These are phyloP conservation scores for Celastrina argiolus DNA, from an alignment of 2,888 invertebrate species.

Conservation along the genomic window DNA sequence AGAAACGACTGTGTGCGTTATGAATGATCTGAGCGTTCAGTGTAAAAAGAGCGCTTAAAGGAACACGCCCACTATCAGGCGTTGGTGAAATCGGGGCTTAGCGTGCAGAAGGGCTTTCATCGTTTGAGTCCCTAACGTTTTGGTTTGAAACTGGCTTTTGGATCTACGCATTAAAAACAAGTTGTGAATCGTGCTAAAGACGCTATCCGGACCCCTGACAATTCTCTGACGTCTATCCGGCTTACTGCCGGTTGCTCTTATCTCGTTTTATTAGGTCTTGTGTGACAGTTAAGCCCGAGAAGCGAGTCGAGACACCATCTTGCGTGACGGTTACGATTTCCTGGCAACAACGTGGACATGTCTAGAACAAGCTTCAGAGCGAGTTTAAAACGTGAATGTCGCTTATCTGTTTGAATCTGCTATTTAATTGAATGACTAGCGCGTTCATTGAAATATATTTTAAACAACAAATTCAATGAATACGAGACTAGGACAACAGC, in stretches of 20 bases:
- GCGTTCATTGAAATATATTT: no score
- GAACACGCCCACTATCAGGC: no score
- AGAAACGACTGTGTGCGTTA: no score
- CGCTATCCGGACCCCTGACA: not conserved
- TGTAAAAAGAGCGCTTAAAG: no score
- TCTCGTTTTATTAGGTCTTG: slow-evolving; percentile 8
- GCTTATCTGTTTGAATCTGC: no score
- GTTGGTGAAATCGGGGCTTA: no score
- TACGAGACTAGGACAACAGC: no score
- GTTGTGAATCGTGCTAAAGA: not conserved
- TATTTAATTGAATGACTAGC: no score
- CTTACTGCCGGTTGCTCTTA: slow-evolving; percentile 14
- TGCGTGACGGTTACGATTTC: not conserved
- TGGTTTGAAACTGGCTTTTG: not conserved
- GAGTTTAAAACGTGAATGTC: no score
- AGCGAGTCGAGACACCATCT: not conserved
- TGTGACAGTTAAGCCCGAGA: slow-evolving; percentile 10
- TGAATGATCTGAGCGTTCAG: no score
- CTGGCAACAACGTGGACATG: no score
- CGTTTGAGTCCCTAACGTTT: not conserved
- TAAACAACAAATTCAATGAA: no score
- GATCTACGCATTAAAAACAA: not conserved
- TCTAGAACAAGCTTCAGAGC: not conserved
- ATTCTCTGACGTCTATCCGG: slow-evolving; percentile 13
- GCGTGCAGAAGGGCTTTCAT: not conserved